Conservation (phyloP, 1,140 invertebrate genomes). For the Lucilia cuprina region DNA sequence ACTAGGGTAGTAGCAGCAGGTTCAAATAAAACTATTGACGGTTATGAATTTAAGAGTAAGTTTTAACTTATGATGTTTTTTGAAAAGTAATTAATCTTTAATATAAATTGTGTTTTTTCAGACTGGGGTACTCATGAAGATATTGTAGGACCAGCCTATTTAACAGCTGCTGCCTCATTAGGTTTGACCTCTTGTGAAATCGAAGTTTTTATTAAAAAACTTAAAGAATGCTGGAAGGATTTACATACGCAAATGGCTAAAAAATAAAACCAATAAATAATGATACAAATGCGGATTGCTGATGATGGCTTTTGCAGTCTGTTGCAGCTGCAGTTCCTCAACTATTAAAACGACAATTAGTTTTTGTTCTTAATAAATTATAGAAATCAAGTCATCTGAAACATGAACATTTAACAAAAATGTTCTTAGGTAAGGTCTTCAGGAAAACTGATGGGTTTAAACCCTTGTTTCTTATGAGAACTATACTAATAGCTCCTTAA, state of each 20-base stretch:
- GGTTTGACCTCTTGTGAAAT: slow-evolving; percentile 54
- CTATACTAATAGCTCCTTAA: too few relatives aligned
- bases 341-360: background rate
- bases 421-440: too few relatives aligned
- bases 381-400: background rate
- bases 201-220: slow-evolving; percentile 54
- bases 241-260: background rate
- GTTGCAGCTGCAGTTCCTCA: background rate
- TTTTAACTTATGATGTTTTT: background rate
- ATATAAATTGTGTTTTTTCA: slow-evolving; percentile 36
- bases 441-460: too few relatives aligned
- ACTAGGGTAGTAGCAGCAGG: slow-evolving; percentile 52
- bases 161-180: slow-evolving; percentile 58
- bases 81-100: too few relatives aligned
- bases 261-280: background rate
- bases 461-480: too few relatives aligned
- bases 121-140: slow-evolving; percentile 58
- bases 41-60: slow-evolving; percentile 50
- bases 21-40: slow-evolving; percentile 53
- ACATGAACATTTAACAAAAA: background rate
- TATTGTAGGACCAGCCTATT: slow-evolving; percentile 47
- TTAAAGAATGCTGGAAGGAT: slow-evolving; percentile 52
- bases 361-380: slow-evolving; percentile 10
- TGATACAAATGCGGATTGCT: background rate
- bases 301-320: too few relatives aligned